Evolutionary conservation across 1,140 invertebrate species (phyloP), one percentile per base, ranked within the genome.

Genomic region (Drosophila aff.): DNA sequence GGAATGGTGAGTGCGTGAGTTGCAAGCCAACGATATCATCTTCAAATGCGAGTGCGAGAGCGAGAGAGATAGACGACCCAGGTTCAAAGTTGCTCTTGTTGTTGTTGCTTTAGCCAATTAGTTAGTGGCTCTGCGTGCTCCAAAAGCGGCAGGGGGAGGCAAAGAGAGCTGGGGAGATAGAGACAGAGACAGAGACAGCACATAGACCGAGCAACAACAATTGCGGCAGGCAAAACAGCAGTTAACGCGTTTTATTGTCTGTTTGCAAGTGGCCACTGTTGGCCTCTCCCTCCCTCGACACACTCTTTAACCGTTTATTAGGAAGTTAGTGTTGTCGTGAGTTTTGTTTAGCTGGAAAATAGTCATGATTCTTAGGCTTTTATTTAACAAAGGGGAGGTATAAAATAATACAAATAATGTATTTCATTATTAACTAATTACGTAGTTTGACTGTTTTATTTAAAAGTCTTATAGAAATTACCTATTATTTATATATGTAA

Each of bases 181-280:
- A n/a, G 28, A 59, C 28, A 23, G 69, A 36, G 50, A 41, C 44
- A 33, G 69, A 36, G 50, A 41, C 44, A 40, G 38, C 23, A 6
- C 36, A 43, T 36, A 73, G 69, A 68, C 64, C 60, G 26, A 78
- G 49, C 53, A 71, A 21, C 71, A 80, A 69, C 84, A 89, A 89
- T 71, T 77, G 86, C 36, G 71, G 71, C 78, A 82, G 58, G 46
- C 66, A 73, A 53, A 89, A 73, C 78, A 90, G 78, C 81, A 90
- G 85, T 89, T 90, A 89, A 90, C 85, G 85, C 85, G 81, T 90
- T 89, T 89, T 90, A 89, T 89, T 89, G 84, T 86, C 81, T 79
- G 74, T 80, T 86, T 80, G 58, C 83, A 67, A 87, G 76, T 81
- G 67, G 60, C 47, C 58, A 63, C 58, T 36, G 41, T 46, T 41